Conservation (phyloP, 2,888 invertebrate genomes). For the Beris chalybata region DNA sequence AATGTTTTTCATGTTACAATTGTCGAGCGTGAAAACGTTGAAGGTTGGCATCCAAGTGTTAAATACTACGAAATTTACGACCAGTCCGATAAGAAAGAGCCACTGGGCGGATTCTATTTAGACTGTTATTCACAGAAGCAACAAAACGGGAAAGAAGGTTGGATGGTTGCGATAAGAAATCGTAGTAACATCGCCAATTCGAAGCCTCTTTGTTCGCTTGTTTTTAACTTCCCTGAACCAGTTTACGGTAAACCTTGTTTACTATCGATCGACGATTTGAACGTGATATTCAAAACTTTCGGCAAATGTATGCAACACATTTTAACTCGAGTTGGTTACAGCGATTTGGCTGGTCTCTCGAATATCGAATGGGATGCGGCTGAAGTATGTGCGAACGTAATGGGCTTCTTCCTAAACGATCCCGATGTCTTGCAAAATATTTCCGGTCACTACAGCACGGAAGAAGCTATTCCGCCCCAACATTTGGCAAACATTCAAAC, state of each 20-base stretch:
- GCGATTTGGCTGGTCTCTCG: slow-evolving; percentile 81
- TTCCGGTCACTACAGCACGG: slow-evolving; percentile 74
- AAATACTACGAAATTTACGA: slow-evolving; percentile 81
- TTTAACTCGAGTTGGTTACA: slow-evolving; percentile 77
- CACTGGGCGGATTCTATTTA: slow-evolving; percentile 81
- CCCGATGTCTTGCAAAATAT: slow-evolving; percentile 63
- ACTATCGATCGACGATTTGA: slow-evolving; percentile 75
- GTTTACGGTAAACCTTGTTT: slow-evolving; percentile 66
- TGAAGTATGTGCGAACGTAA: slow-evolving; percentile 78
- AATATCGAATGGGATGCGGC: slow-evolving; percentile 95
- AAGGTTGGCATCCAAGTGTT: slow-evolving; percentile 86
- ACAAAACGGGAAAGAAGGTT: slow-evolving; percentile 66
- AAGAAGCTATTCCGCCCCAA: slow-evolving; percentile 69
- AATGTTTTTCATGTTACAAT: slow-evolving; percentile 78
- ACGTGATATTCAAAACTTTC: slow-evolving; percentile 78
- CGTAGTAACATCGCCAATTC: slow-evolving; percentile 66
- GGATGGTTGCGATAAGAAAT: slow-evolving; percentile 78
- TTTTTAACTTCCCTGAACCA: slow-evolving; percentile 80
- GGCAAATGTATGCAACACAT: slow-evolving; percentile 86
- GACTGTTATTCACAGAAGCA: slow-evolving; percentile 73
- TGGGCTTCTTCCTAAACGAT: slow-evolving; percentile 79
- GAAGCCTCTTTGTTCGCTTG: slow-evolving; percentile 76
- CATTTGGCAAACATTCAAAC: slow-evolving; percentile 65
- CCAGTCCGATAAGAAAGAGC: slow-evolving; percentile 50
- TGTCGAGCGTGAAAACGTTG: slow-evolving; percentile 65